These are phyloP conservation scores for Leucoma salicis DNA, from an alignment of 2,888 invertebrate genomes.

Conservation along the genomic window DNA sequence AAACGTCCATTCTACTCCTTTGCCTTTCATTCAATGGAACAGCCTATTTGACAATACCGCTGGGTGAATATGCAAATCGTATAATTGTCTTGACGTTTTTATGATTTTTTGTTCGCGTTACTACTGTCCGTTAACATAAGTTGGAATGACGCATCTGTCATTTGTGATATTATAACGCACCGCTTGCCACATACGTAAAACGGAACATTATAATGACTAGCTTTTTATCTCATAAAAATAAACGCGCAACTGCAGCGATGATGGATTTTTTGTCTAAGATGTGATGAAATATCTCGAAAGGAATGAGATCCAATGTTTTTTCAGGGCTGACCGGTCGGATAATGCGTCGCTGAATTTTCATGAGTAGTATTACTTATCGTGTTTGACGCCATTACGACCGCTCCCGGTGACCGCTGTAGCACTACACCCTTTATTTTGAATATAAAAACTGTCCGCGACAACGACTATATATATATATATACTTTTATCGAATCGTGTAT, in stretches of 20 bases:
- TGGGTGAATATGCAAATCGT: constrained; percentile 75
- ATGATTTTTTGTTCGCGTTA: constrained; percentile 41
- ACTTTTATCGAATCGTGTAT: constrained; percentile 71
- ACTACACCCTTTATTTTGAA: constrained; percentile 55
- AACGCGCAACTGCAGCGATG: constrained; percentile 47
- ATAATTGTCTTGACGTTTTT: constrained; percentile 65
- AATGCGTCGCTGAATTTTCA: constrained; percentile 73
- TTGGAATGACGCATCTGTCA: constrained; percentile 76
- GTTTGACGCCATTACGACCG: constrained; percentile 61
- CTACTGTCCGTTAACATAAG: constrained; percentile 42
- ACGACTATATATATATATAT: constrained; percentile 71
- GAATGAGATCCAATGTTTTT: constrained; percentile 55
- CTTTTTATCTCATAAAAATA: constrained; percentile 54
- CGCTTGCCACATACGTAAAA: constrained; percentile 58
- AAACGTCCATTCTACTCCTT: constrained; percentile 47
- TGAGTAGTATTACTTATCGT: constrained; percentile 70
- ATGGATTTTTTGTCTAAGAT: constrained; percentile 50
- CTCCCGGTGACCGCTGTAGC: constrained; percentile 50
- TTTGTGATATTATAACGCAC: constrained; percentile 69
- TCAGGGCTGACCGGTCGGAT: constrained; percentile 46
- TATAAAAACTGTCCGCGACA: constrained; percentile 67
- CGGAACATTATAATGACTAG: constrained; percentile 56
- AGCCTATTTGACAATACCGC: constrained; percentile 46
- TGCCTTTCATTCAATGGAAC: constrained; percentile 58
- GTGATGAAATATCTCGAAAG: constrained; percentile 57